Conservation (phyloP, 2,113 vertebrate species). For the Tetrax tetrax region DNA sequence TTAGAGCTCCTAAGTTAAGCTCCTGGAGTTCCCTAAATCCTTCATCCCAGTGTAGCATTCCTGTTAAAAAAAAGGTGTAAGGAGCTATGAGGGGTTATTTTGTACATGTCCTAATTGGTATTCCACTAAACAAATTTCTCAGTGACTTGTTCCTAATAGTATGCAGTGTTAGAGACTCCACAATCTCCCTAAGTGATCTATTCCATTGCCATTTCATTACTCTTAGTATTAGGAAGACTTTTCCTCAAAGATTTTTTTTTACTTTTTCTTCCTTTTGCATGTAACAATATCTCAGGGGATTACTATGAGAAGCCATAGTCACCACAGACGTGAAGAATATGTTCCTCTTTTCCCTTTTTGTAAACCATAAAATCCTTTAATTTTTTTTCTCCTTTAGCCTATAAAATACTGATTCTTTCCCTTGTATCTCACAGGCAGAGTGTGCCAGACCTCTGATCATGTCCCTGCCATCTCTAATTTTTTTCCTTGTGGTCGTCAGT, state of each 20-base stretch:
- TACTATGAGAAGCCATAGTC: not conserved
- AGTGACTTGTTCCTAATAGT: not conserved
- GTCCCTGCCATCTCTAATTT: not conserved
- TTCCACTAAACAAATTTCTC: not conserved
- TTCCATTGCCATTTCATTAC: not conserved
- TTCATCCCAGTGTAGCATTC: not conserved
- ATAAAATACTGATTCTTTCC: not conserved
- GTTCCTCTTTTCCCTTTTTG: not conserved
- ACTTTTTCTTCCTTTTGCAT: not conserved
- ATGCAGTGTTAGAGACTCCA: not conserved
- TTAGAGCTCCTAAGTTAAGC: not conserved
- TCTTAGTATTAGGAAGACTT: not conserved
- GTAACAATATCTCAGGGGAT: not conserved
- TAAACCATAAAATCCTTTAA: not conserved
- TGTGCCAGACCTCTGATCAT: not conserved
- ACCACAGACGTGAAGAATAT: not conserved
- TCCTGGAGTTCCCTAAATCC: not conserved
- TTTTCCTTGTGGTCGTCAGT: not conserved
- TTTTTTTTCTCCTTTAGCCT: not conserved
- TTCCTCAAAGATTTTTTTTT: not conserved
- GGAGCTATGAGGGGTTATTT: not conserved
- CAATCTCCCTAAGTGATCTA: not conserved
- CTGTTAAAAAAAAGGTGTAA: not conserved
- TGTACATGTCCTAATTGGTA: not conserved
- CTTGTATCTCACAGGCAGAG: not conserved